Evolutionary conservation across 2,797 vertebrate species (phyloP), one percentile per base, ranked within the genome.

Genomic region (Myripristis jacobus): DNA sequence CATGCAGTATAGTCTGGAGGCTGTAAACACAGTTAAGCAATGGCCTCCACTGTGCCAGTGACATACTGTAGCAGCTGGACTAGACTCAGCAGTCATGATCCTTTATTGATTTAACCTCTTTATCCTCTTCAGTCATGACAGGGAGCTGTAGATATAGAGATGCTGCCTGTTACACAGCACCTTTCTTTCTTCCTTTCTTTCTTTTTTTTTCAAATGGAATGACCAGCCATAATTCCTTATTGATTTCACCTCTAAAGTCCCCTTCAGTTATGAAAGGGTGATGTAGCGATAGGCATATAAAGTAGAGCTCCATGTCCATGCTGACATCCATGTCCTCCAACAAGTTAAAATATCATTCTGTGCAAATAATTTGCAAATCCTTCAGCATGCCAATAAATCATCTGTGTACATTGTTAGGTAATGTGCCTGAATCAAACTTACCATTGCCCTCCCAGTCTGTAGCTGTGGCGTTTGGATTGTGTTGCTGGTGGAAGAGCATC

Each of bases 401-500:
- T 5, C 21, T 15, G 18, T 18, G 16, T 18, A 16, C 6, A 15
- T 18, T 44, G 41, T 41, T 15, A 18, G 18, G n/a, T n/a, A n/a
- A n/a, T n/a, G 41, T n/a, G 6, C 0, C n/a, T 56, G 69, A 69
- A 6, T 9, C n/a, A 22, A 71, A 82, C 89, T 90, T 70, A 93
- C 92, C 88, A 0, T 9, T 44, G 18, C 79, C 80, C 1, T 90
- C 91, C 89, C 73, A 83, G 54, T 91, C 91, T 19, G 80, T 4
- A 0, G 75, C 56, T 19, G 89, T 91, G 36, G 91, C 75, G 0
- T 97, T 96, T 19, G 88, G 90, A 0, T 92, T 86, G 2, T 92
- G 83, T 11, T 98, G 91, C 27, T 95, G 95, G 22, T 92, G 90
- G 0, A 98, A 98, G 58, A 97, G 93, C 1, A 82, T 8, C 0